Evolutionary conservation across 2,797 vertebrate species (phyloP).

Genomic region (Steatocranus sp.): DNA sequence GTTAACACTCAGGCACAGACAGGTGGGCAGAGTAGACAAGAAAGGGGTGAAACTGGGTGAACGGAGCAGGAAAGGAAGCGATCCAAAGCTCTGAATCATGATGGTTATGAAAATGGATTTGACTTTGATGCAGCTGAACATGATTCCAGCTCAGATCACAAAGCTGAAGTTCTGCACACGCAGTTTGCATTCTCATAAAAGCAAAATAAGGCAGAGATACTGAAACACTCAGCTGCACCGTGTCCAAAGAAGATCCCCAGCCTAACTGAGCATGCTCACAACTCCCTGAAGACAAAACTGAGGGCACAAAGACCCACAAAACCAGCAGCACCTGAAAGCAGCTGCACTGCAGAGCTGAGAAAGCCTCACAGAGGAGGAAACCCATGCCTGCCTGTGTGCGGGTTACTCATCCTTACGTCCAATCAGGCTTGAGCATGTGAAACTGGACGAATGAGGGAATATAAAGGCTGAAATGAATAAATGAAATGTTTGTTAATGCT

Average conservation of each 20-base stretch:
- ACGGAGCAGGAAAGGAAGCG: not conserved
- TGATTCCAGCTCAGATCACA: not conserved
- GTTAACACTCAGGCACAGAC: not conserved
- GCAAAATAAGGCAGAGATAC: not conserved
- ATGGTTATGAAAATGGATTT: not conserved
- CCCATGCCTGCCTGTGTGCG: not conserved
- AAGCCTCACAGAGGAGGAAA: not conserved
- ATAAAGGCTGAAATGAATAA: not conserved
- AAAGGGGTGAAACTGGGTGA: not conserved
- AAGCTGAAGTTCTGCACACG: not conserved
- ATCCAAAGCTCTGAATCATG: not conserved
- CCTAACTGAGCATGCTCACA: not conserved
- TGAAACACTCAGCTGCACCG: not conserved
- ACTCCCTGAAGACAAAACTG: not conserved
- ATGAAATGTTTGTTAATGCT: not conserved
- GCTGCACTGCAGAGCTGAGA: not conserved
- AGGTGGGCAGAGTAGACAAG: rapidly evolving
- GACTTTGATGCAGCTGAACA: not conserved
- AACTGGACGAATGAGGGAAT: not conserved
- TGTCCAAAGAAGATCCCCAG: not conserved
- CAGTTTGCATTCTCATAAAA: not conserved
- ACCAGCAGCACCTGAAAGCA: not conserved
- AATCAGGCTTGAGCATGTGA: not conserved
- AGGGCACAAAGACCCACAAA: not conserved
- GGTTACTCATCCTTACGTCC: not conserved